phyloP scores from a whole-genome alignment of 1,140 invertebrate species.

The Leptinotarsa defecta region DNA sequence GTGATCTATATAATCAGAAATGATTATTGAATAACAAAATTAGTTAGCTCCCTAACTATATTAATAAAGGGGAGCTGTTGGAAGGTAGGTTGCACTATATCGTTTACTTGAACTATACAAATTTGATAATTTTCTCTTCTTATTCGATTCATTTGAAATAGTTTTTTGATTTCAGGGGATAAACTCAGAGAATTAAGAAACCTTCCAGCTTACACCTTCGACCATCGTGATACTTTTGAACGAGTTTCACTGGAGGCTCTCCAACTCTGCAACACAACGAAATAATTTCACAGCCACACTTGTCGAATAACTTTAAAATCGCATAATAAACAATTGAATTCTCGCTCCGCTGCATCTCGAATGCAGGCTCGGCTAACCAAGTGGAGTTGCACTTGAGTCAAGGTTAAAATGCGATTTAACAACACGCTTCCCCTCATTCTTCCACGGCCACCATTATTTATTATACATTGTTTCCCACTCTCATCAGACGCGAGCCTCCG shows the following conservation, averaged over 20 bases:
- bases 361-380: constrained; percentile 42
- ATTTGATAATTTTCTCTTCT: no score
- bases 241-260: neutral
- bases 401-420: constrained; percentile 37
- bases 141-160: no score
- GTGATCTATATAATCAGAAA: no score
- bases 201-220: neutral
- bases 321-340: constrained; percentile 28
- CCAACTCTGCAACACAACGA: neutral
- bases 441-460: neutral
- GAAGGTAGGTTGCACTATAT: no score
- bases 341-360: constrained; percentile 36
- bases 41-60: no score
- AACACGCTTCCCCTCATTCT: constrained; percentile 7
- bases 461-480: neutral
- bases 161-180: no score
- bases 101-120: no score
- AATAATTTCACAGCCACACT: neutral
- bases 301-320: constrained; percentile 4
- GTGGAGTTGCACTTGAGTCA: constrained; percentile 44
- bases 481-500: neutral
- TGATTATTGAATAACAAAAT: no score
- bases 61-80: no score
- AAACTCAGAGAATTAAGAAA: no score
- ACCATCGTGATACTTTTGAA: neutral